Evolutionary conservation across 1,140 invertebrate genomes (phyloP), one percentile per base, ranked within the genome.

Genomic region (Apis florea): DNA sequence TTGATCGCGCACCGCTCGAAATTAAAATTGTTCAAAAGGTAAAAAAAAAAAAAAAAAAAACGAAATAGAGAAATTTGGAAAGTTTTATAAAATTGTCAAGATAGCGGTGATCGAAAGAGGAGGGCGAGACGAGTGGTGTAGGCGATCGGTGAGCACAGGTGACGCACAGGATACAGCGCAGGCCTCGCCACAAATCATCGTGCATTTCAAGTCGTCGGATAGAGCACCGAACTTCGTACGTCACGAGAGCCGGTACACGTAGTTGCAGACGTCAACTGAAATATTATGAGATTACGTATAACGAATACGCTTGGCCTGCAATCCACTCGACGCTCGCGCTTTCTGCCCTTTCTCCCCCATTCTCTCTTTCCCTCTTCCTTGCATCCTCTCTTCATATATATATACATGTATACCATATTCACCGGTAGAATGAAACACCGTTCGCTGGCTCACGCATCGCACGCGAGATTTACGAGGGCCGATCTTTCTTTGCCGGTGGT

Each of bases 271-370:
- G 85, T 86, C 85, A 86, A 86, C 85, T 86, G 84, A 86, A 86
- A 86, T 86, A 86, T 86, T 86, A 86, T 86, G 85, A 86, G 85
- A 86, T 86, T 86, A 86, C 85, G 74, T 83, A 86, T 86, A 86
- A 86, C 85, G 85, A 86, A 86, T 86, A 86, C 81, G 71, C 61
- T 72, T 56, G 84, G 59, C 76, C 84, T 76, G 82, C 85, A 86
- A 86, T 86, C 81, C 84, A 83, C 84, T 86, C 80, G 70, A 82
- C 63, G 58, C 61, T 72, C 77, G 84, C 78, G 73, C 83, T 82
- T 85, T 70, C 76, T 71, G 26, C 13, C 47, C 51, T n/a, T 40
- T 40, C 63, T 66, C 19, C 17, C 64, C 24, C 13, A 8, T 15
- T 54, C 8, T 68, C 66, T n/a, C 24, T 31, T 13, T 58, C 21